Base-by-base conservation (phyloP, 2,797 vertebrate species). In the Aphelocoma californica region DNA sequence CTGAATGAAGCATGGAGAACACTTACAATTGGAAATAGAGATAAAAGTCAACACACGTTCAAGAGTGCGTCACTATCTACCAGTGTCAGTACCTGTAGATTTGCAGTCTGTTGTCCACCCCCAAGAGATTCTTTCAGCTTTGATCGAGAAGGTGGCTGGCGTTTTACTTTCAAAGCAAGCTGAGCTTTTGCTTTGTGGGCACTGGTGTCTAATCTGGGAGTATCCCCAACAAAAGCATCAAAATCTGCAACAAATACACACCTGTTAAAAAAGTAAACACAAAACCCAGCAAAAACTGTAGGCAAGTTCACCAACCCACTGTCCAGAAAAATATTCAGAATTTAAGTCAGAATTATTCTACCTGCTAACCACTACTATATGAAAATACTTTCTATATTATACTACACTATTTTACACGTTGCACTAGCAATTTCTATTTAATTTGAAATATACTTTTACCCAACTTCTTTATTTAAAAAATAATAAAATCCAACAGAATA, bases 141-240 rank as follows among this genome's bases (percentile, higher is more conserved):
- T 95, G 71, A 98, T 61, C 99, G 98, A 85, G 99, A 98, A 11
- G 99, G 99, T 44, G 98, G 98, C 88, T 99, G 99, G 18, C 99
- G 98, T 95, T 97, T 98, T 69, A 99, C 98, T 96, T 98, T 99
- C 97, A 98, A 98, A 64, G 99, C 99, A 94, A 99, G 98, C 85
- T 98, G 98, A 86, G 98, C 98, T 97, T 98, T 98, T 51, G 99
- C 99, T 94, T 97, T 98, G 96, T 99, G 98, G 25, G 98, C 99
- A 56, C 99, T 99, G 86, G 98, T 99, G 97, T 99, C 99, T 97
- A 99, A 96, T 44, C 98, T 98, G 94, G 98, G 98, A 3, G 98
- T 99, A 97, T 99, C 98, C 14, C 98, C 98, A 66, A 99, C 97
- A 93, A 98, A 95, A 61, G 98, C 98, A 80, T 93, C 98, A 98